phyloP scores from a whole-genome alignment of 2,113 vertebrate species.

The Prolemur simus region DNA sequence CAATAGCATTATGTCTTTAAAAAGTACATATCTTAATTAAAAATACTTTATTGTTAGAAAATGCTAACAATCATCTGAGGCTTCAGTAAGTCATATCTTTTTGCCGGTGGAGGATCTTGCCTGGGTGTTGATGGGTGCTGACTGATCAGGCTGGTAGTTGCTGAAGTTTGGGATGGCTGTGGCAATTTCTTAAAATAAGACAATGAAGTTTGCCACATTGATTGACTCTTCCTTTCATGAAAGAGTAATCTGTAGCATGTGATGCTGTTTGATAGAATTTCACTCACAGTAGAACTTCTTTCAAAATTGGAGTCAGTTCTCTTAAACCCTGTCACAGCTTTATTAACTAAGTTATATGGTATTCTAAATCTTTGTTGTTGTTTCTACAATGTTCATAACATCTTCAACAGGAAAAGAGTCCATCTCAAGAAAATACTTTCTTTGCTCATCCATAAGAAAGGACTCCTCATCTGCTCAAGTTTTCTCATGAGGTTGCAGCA shows the following conservation, averaged over 20 bases:
- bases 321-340: background rate
- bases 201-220: background rate
- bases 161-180: background rate
- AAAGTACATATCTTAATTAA: background rate
- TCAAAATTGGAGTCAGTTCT: background rate
- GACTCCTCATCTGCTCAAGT: background rate
- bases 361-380: background rate
- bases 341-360: background rate
- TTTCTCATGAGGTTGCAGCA: background rate
- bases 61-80: background rate
- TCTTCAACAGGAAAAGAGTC: background rate
- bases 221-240: background rate
- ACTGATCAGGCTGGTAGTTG: background rate
- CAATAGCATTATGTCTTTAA: background rate
- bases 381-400: background rate
- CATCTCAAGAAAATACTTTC: background rate
- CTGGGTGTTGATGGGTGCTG: background rate
- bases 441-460: background rate
- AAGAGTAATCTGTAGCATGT: background rate
- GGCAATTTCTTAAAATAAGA: background rate
- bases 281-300: background rate
- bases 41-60: background rate
- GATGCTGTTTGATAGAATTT: background rate
- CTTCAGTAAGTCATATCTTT: background rate
- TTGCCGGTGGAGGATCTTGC: background rate